These are phyloP conservation scores for Dryadula phaetusa DNA, from an alignment of 2,888 invertebrate species.

Conservation along the genomic window DNA sequence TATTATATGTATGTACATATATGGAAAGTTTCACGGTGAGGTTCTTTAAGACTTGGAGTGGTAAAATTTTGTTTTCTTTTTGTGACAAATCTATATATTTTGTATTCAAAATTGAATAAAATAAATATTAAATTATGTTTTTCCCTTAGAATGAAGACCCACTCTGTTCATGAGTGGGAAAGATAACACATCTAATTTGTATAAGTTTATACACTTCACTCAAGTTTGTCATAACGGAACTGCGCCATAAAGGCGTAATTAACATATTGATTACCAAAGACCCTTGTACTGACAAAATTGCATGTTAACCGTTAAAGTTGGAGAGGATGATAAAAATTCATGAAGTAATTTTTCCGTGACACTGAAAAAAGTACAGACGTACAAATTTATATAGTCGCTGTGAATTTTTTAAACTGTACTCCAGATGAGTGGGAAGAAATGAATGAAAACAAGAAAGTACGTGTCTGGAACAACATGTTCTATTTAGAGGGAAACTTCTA, in stretches of 20 bases:
- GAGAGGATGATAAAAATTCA: constrained; percentile 40
- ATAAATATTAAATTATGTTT: too few relatives aligned
- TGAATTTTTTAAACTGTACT: constrained; percentile 42
- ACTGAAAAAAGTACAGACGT: constrained; percentile 40
- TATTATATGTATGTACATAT: background rate
- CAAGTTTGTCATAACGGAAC: too few relatives aligned
- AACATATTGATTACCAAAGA: constrained; percentile 4
- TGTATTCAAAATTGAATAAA: too few relatives aligned
- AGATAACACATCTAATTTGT: too few relatives aligned
- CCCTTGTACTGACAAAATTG: constrained; percentile 6
- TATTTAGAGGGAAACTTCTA: background rate
- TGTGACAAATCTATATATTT: too few relatives aligned
- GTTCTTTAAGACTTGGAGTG: too few relatives aligned
- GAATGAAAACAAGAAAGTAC: constrained; percentile 28
- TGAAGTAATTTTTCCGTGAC: constrained; percentile 43
- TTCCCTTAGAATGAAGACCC: too few relatives aligned
- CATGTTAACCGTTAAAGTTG: constrained; percentile 32
- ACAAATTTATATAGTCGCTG: constrained; percentile 39
- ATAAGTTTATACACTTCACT: too few relatives aligned
- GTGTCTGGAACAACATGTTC: constrained; percentile 6
- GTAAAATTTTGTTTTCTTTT: too few relatives aligned
- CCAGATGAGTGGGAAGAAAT: constrained; percentile 28
- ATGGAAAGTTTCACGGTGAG: too few relatives aligned
- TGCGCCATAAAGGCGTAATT: background rate
- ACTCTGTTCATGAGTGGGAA: too few relatives aligned